These are phyloP conservation scores for Hyaena hyaena DNA, from an alignment of 2,113 vertebrate species.

Conservation along the genomic window DNA sequence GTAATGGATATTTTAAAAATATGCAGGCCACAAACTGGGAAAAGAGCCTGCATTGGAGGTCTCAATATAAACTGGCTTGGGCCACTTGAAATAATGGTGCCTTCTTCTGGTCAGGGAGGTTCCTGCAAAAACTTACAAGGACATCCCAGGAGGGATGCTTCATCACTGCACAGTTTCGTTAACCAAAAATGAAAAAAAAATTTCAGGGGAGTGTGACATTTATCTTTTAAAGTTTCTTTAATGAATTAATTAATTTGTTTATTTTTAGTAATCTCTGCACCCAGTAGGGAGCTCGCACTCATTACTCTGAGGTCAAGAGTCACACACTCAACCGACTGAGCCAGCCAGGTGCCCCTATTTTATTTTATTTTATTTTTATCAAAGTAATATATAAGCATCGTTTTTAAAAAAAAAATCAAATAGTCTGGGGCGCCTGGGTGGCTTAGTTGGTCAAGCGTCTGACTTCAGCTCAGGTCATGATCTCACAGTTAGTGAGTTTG, in stretches of 20 bases:
- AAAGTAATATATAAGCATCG: slow-evolving; percentile 8
- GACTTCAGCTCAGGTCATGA: too few relatives aligned
- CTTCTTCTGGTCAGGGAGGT: neutral
- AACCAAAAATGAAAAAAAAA: neutral
- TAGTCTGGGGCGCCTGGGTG: too few relatives aligned
- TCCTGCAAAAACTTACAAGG: neutral
- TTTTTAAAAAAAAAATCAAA: neutral
- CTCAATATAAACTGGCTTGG: neutral
- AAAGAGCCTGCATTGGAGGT: slow-evolving; percentile 30
- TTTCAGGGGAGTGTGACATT: neutral
- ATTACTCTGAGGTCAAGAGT: neutral
- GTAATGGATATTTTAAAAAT: slow-evolving; percentile 82
- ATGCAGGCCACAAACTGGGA: slow-evolving; percentile 51
- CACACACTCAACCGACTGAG: neutral
- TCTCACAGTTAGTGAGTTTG: too few relatives aligned
- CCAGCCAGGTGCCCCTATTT: neutral
- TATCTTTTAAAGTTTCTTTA: neutral
- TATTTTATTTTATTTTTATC: slow-evolving; percentile 35
- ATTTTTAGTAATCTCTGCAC: neutral
- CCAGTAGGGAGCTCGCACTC: neutral
- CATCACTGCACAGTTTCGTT: neutral
- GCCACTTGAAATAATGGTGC: slow-evolving; percentile 27
- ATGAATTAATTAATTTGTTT: neutral
- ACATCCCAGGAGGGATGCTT: neutral
- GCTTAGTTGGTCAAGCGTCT: too few relatives aligned